Conservation (phyloP, 2,888 invertebrate species). For the Trachelus iudaicus region DNA sequence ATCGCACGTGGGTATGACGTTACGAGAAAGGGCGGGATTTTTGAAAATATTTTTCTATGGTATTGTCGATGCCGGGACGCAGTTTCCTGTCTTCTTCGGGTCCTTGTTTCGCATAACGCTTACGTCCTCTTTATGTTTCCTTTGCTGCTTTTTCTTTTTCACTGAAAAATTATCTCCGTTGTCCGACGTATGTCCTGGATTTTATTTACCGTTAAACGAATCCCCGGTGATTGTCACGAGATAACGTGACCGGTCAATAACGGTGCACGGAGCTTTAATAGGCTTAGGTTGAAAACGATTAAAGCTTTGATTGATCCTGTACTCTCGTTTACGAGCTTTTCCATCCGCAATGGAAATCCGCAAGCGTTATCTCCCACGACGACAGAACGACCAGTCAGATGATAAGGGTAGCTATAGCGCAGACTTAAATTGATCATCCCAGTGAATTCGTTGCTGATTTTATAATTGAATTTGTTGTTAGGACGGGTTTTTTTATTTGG, state of each 20-base stretch:
- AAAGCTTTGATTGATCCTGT: conserved; percentile 3
- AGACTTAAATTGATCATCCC: neutral
- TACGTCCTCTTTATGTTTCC: neutral
- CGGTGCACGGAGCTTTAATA: neutral
- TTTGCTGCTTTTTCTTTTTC: neutral
- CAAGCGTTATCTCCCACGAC: neutral
- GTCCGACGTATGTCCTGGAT: no score
- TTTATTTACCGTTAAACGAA: neutral
- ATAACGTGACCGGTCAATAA: neutral
- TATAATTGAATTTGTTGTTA: neutral
- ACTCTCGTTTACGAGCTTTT: neutral
- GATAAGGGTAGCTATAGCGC: neutral
- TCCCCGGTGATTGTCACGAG: neutral
- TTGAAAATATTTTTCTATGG: neutral
- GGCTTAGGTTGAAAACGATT: neutral
- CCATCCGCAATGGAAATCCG: neutral
- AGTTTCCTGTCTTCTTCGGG: neutral
- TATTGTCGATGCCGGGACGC: neutral
- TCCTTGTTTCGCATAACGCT: neutral
- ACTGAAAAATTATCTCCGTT: no score
- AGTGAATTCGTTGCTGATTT: neutral
- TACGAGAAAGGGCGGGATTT: neutral
- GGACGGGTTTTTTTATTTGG: neutral
- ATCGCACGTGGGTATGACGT: neutral
- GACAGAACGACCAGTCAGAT: neutral